Conservation (phyloP, 1,140 invertebrate genomes). For the Heliconius nattereri region DNA sequence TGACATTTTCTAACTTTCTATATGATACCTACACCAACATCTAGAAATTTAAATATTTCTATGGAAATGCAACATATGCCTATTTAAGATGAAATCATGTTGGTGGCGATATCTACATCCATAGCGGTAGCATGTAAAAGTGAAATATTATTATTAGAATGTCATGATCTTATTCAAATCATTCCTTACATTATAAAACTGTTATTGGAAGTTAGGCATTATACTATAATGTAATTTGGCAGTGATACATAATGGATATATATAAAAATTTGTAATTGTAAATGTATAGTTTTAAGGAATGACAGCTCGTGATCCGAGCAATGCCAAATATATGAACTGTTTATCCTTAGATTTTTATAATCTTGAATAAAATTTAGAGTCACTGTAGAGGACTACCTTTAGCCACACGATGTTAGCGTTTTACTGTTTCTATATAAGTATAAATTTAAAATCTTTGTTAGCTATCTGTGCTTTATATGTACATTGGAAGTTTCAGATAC, state of each 20-base stretch:
- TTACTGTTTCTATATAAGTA: conserved; percentile 27
- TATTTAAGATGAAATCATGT: background rate
- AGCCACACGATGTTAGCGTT: conserved; percentile 39
- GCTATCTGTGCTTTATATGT: conserved; percentile 40
- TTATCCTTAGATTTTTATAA: conserved; percentile 34
- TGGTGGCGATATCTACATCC: conserved; percentile 35
- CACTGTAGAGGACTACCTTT: conserved; percentile 37
- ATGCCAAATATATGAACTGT: conserved; percentile 34
- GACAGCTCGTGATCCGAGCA: conserved; percentile 25
- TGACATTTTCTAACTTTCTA: conserved; percentile 23
- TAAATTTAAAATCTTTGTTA: conserved; percentile 29
- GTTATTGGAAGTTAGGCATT: conserved; percentile 8
- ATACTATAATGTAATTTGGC: conserved; percentile 2
- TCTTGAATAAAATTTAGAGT: conserved; percentile 33
- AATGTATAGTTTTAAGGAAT: conserved; percentile 33
- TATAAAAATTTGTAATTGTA: conserved; percentile 10
- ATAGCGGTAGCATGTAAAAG: conserved; percentile 39
- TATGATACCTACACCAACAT: conserved; percentile 33
- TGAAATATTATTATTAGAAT: conserved; percentile 19
- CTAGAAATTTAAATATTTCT: background rate
- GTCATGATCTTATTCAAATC: background rate
- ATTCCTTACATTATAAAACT: conserved; percentile 19
- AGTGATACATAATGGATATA: conserved; percentile 13
- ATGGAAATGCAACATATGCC: background rate
- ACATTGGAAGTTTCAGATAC: conserved; percentile 8